phyloP scores from a whole-genome alignment of 2,797 vertebrate genomes.

The Acestrorhynchus altus region DNA sequence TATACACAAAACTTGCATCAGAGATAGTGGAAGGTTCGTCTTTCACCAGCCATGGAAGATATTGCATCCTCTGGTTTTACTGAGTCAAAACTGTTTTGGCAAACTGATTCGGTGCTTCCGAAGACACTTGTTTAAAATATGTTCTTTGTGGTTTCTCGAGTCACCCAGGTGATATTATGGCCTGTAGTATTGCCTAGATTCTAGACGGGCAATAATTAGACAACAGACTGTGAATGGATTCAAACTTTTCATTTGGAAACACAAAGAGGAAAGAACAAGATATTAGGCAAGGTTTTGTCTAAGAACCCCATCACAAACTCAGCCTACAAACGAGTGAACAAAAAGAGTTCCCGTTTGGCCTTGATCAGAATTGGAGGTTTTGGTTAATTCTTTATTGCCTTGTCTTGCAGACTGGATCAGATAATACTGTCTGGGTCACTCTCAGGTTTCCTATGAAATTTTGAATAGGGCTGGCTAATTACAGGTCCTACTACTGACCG shows the following conservation, averaged over 20 bases:
- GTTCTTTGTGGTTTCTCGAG: background rate
- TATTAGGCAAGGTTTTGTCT: too few relatives aligned
- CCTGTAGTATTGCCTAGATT: background rate
- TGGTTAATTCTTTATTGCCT: conserved; percentile 3
- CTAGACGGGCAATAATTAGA: too few relatives aligned
- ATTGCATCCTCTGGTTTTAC: too few relatives aligned
- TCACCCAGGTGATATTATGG: background rate
- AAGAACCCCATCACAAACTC: background rate
- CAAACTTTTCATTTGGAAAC: too few relatives aligned
- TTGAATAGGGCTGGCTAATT: conserved; percentile 56
- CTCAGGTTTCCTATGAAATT: conserved; percentile 52
- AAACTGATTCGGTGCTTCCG: background rate
- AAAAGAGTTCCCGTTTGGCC: background rate
- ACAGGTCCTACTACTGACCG: conserved; percentile 37
- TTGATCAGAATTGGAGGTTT: conserved; percentile 4
- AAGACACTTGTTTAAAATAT: background rate
- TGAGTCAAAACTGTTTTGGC: background rate
- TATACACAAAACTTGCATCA: too few relatives aligned
- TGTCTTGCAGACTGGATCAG: conserved; percentile 28
- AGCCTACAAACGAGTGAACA: background rate
- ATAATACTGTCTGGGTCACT: conserved; percentile 37
- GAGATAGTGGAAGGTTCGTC: too few relatives aligned
- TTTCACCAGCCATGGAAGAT: too few relatives aligned
- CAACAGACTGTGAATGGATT: too few relatives aligned
- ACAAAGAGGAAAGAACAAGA: too few relatives aligned